Evolutionary conservation across 2,888 invertebrate genomes (phyloP).

Genomic region (Drosophila meridionalis): DNA sequence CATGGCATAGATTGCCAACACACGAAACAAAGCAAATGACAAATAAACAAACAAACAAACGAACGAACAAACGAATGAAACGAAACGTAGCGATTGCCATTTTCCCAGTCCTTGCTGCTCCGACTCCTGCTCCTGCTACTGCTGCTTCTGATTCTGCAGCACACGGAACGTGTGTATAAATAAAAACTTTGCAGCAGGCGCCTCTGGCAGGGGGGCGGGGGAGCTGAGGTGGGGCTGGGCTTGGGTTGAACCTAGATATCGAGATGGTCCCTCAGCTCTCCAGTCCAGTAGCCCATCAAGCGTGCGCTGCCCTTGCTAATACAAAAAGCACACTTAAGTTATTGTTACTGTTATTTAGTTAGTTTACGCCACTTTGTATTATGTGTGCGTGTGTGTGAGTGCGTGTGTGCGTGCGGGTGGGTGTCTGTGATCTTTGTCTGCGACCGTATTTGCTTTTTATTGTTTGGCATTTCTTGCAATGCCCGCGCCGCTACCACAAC

Average conservation of each 20-base stretch:
- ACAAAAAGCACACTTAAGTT: conserved; percentile 79
- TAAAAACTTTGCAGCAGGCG: conserved; percentile 75
- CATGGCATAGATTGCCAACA: conserved; percentile 76
- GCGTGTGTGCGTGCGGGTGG: conserved; percentile 2
- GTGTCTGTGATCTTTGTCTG: conserved; percentile 65
- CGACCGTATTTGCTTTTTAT: conserved; percentile 70
- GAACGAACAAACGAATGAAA: conserved; percentile 63
- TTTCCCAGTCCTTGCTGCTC: conserved; percentile 2
- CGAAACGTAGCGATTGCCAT: conserved; percentile 55
- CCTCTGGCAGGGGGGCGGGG: conserved; percentile 21
- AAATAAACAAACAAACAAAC: conserved; percentile 71
- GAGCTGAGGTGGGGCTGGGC: neutral
- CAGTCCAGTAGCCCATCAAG: conserved; percentile 24
- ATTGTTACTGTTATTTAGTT: conserved; percentile 81
- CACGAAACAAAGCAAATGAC: conserved; percentile 79
- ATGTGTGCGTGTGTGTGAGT: conserved; percentile 25
- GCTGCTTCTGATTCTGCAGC: conserved; percentile 42
- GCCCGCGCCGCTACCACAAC: conserved; percentile 49
- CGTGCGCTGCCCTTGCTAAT: conserved; percentile 53
- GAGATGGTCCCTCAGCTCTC: conserved; percentile 41
- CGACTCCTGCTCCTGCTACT: conserved; percentile 6
- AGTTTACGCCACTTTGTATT: conserved; percentile 77
- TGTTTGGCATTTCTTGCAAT: conserved; percentile 72
- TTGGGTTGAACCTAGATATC: conserved; percentile 30
- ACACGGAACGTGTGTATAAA: conserved; percentile 75